Percentiles rank a stretch among this genome's conserved stretches.
Conservation (phyloP, 1,140 invertebrate genomes). For the Temnothorax longispinosus region DNA sequence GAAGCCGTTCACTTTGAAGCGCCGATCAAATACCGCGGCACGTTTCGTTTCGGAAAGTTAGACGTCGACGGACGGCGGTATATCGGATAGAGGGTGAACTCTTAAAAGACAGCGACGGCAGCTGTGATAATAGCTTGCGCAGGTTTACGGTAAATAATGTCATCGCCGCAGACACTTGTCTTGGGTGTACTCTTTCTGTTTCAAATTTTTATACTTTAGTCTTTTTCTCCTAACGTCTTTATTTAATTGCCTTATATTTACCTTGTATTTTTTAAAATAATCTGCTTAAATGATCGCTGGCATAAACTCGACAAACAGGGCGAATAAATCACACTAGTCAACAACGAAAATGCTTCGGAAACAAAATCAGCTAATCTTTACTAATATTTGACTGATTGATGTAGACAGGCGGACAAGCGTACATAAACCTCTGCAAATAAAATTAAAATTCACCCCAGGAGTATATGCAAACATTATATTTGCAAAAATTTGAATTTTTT, state of each 20-base stretch:
- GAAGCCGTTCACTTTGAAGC: neutral
- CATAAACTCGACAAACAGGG: too few species aligned
- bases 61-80: neutral
- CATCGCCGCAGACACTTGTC: neutral
- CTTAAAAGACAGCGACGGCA: neutral
- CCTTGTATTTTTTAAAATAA: too few species aligned
- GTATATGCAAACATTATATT: too few species aligned
- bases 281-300: too few species aligned
- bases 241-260: neutral
- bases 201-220: neutral
- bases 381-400: too few species aligned
- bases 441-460: too few species aligned
- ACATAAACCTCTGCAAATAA: too few species aligned
- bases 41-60: neutral
- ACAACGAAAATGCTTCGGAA: too few species aligned
- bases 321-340: too few species aligned
- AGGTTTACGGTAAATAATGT: constrained; percentile 12
- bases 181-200: neutral
- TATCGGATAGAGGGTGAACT: neutral
- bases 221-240: neutral
- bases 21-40: neutral
- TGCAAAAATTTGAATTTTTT: too few species aligned
- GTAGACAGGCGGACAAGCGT: too few species aligned
- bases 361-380: too few species aligned
- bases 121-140: neutral